Conservation (phyloP, 64 coral and sea anemone genomes). For the Catalaphyllia jardinei region DNA sequence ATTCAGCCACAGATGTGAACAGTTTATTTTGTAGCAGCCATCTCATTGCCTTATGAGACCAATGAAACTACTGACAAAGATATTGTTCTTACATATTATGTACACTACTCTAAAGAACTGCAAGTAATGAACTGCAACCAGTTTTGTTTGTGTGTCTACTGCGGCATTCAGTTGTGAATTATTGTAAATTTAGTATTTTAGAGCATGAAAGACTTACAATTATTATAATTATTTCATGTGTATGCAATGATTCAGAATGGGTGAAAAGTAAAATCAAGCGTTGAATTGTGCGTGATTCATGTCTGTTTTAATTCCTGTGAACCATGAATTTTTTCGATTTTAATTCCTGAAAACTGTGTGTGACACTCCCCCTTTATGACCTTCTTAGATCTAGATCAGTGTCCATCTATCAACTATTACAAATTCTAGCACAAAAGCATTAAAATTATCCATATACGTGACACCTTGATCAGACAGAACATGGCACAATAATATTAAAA, state of each 20-base stretch:
- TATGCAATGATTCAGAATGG: background rate
- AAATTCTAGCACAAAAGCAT: too few relatives aligned
- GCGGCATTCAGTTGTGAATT: too few relatives aligned
- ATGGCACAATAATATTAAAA: too few relatives aligned
- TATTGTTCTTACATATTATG: conserved; percentile 28
- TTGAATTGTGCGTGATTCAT: too few relatives aligned
- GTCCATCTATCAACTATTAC: too few relatives aligned
- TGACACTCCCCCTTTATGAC: too few relatives aligned
- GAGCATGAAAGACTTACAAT: background rate
- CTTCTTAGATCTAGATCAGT: too few relatives aligned
- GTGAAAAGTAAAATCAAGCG: background rate
- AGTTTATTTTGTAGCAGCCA: background rate
- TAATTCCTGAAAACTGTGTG: too few relatives aligned
- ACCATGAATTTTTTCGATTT: too few relatives aligned
- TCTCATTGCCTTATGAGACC: background rate
- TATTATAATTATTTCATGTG: conserved; percentile 5
- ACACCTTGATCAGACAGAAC: too few relatives aligned
- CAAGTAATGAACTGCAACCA: conserved; percentile 31
- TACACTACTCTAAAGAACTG: background rate
- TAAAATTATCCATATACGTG: too few relatives aligned
- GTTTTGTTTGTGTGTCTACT: background rate
- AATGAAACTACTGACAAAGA: background rate
- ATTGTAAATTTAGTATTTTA: background rate
- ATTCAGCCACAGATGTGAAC: conserved; percentile 24
- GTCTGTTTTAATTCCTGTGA: background rate